Evolutionary conservation across 2,797 vertebrate genomes (phyloP).

Genomic region (Carcharodon carcharias): DNA sequence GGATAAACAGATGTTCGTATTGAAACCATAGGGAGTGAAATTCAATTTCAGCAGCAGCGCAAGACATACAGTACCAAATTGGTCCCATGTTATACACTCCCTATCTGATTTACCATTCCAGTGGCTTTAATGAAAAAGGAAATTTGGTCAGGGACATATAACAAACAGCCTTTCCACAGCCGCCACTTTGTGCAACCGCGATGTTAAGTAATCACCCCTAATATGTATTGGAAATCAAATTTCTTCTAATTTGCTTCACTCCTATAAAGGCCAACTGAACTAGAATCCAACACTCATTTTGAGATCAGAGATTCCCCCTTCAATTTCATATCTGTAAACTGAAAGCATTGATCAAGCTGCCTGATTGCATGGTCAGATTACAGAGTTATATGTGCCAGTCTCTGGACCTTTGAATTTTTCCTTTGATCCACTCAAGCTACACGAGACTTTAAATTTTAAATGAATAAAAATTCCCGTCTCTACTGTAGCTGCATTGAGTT

Average conservation of each 20-base stretch:
- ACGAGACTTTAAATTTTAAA: background rate
- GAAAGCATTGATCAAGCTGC: conserved; percentile 9
- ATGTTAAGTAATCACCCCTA: background rate
- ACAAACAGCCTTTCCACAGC: background rate
- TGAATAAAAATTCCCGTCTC: background rate
- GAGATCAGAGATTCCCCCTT: background rate
- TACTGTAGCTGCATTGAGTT: too few relatives aligned
- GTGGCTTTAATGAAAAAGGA: background rate
- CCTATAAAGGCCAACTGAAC: background rate
- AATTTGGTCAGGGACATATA: background rate
- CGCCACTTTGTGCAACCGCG: background rate
- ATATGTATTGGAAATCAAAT: background rate
- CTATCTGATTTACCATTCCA: background rate
- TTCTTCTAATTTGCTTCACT: background rate
- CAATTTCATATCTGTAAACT: background rate
- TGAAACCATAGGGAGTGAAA: background rate
- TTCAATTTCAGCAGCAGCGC: background rate
- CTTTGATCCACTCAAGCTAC: background rate
- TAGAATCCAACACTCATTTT: background rate
- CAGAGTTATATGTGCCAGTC: background rate
- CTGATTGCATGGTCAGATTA: background rate
- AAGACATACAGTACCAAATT: background rate
- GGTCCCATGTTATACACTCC: background rate
- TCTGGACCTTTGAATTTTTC: background rate
- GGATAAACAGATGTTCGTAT: background rate